These are phyloP conservation scores for Dryas iulia DNA, from an alignment of 1,140 invertebrate species.

Conservation along the genomic window DNA sequence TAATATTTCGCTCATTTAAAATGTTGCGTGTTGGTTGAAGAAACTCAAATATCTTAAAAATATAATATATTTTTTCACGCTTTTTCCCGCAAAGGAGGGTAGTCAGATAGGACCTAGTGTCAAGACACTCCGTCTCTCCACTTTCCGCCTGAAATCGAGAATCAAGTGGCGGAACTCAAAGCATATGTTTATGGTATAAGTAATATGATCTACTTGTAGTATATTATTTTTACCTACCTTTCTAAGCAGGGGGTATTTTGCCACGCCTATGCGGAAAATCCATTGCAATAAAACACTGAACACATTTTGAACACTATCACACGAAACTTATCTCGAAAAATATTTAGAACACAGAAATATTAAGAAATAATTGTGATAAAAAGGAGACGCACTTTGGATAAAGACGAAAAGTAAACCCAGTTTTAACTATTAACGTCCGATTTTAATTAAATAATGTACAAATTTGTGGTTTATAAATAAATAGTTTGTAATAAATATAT, in stretches of 20 bases:
- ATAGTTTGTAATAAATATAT: neutral
- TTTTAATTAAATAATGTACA: neutral
- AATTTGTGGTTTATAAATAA: neutral
- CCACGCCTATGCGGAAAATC: conserved; percentile 40
- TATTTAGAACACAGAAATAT: neutral
- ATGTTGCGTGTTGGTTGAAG: too few relatives aligned
- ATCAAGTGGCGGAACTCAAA: too few relatives aligned
- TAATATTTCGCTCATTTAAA: too few relatives aligned
- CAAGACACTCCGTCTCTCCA: too few relatives aligned
- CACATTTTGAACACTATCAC: conserved; percentile 19
- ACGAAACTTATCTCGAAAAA: conserved; percentile 3
- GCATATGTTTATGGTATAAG: too few relatives aligned
- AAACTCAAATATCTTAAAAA: too few relatives aligned
- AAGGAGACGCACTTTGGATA: conserved; percentile 24
- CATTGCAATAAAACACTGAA: conserved; percentile 28
- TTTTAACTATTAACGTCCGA: neutral
- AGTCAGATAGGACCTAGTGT: too few relatives aligned
- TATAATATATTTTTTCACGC: too few relatives aligned
- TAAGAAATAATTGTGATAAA: conserved; percentile 6
- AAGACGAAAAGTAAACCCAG: neutral
- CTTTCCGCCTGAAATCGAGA: too few relatives aligned
- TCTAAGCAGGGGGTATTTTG: conserved; percentile 46
- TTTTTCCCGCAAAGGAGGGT: too few relatives aligned
- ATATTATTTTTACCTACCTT: conserved; percentile 37
- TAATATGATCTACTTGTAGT: conserved; percentile 19